Base-by-base conservation (phyloP, 2,113 vertebrate genomes). In the Dryoscopus gambensis region DNA sequence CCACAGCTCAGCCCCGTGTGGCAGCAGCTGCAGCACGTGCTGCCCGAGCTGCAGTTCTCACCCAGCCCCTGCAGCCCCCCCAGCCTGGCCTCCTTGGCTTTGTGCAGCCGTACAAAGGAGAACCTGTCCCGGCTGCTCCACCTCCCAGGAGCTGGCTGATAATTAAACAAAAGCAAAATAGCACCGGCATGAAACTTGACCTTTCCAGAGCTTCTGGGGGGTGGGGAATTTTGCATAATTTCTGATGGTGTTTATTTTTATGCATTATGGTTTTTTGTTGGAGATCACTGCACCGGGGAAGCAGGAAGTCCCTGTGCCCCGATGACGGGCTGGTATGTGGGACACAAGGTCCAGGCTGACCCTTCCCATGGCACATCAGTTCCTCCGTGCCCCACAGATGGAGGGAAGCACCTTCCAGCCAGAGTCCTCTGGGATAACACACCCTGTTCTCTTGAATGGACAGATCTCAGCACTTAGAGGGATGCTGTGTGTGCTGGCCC, bases 91-190 rank as follows among this genome's bases (percentile, higher is more conserved):
- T 62, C 55, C 60, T 68, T 6, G 79, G 50, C 95, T 97, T 96
- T 93, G 92, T 95, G 79, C 83, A 77, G 68, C 79, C 13, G 0
- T 35, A 77, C 95, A 93, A 90, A 97, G 64, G 79, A 89, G 83
- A 97, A 95, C 96, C 95, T 95, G 96, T 93, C 91, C 3, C 2
- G 76, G 93, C 91, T 84, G 94, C 93, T 95, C 73, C 1, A 1
- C 1, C 10, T 78, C 93, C 46, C 73, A 4, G 63, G 91, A 90
- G 47, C 76, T 81, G 80, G 95, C 89, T 96, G 95, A 95, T 97
- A 95, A 96, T 96, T 97, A 97, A 96, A 97, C 96, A 97, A 96
- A 96, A 80, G 64, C 92, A 88, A 95, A 97, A 95, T 30, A 89
- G 89, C 33, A 8, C 74, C 88, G 71, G 88, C 83, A 70, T 59